Evolutionary conservation across 2,888 invertebrate genomes (phyloP).

Genomic region (Doris montereyensis): DNA sequence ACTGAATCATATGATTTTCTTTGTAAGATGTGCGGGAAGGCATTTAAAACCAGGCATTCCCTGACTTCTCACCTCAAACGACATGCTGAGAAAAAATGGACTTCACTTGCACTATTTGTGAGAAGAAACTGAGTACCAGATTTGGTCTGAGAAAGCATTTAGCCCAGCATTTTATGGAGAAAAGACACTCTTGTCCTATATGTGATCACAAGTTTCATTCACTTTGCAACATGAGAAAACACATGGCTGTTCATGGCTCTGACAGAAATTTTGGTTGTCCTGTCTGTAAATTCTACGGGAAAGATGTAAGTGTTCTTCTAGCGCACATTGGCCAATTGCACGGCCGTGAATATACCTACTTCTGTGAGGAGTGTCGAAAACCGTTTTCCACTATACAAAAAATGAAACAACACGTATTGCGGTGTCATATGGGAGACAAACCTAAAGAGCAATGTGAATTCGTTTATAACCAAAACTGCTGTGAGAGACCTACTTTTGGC

Average conservation of each 20-base stretch:
- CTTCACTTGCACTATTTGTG: neutral
- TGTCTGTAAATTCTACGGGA: neutral
- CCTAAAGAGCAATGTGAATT: too few species aligned
- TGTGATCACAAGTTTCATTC: neutral
- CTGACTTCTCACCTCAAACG: neutral
- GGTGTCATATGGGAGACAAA: too few species aligned
- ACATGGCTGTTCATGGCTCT: neutral
- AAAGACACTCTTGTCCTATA: neutral
- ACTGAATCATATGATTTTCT: neutral
- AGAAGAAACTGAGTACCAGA: neutral
- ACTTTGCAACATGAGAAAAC: neutral
- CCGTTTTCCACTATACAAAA: too few species aligned
- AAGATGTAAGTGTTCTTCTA: too few species aligned
- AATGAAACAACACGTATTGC: too few species aligned
- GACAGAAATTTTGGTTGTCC: neutral
- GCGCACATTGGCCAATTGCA: too few species aligned
- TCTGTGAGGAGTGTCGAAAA: too few species aligned
- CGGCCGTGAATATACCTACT: too few species aligned
- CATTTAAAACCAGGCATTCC: neutral
- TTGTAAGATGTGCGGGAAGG: neutral
- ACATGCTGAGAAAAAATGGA: neutral
- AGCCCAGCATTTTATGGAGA: neutral
- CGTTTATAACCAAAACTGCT: too few species aligned
- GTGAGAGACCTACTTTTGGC: too few species aligned
- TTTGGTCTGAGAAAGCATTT: neutral